Evolutionary conservation across 2,113 vertebrate genomes (phyloP).

Genomic region (Podarcis raffonei): DNA sequence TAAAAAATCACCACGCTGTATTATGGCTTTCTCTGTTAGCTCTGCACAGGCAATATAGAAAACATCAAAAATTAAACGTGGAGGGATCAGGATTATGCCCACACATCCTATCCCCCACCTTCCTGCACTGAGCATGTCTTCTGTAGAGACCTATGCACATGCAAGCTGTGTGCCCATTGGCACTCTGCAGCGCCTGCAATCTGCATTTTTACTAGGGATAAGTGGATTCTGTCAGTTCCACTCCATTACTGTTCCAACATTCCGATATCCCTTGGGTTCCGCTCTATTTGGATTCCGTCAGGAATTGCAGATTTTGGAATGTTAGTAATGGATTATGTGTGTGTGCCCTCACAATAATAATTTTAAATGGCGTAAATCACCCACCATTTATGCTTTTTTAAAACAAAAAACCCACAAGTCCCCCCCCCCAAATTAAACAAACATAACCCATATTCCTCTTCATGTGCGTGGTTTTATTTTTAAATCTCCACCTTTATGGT

Average conservation of each 20-base stretch:
- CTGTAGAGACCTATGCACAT: background rate
- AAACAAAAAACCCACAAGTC: background rate
- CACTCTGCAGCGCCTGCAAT: too few relatives aligned
- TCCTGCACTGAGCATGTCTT: background rate
- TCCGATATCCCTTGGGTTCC: background rate
- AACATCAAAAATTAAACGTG: background rate
- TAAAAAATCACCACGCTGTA: background rate
- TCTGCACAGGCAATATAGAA: background rate
- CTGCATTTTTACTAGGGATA: background rate
- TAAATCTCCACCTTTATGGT: background rate
- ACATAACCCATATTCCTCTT: background rate
- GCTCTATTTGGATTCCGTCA: background rate
- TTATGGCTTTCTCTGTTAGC: constrained; percentile 3
- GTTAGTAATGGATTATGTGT: background rate
- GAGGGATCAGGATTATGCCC: background rate
- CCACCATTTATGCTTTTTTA: background rate
- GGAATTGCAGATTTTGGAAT: background rate
- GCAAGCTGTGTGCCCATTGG: background rate
- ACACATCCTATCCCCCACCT: background rate
- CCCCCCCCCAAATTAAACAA: too few relatives aligned
- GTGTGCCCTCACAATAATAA: background rate
- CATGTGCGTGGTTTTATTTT: background rate
- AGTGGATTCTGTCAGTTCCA: background rate
- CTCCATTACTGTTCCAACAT: background rate
- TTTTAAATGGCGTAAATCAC: background rate